Evolutionary conservation across 1,140 invertebrate genomes (phyloP).

Genomic region (Dreissena rostriformis): DNA sequence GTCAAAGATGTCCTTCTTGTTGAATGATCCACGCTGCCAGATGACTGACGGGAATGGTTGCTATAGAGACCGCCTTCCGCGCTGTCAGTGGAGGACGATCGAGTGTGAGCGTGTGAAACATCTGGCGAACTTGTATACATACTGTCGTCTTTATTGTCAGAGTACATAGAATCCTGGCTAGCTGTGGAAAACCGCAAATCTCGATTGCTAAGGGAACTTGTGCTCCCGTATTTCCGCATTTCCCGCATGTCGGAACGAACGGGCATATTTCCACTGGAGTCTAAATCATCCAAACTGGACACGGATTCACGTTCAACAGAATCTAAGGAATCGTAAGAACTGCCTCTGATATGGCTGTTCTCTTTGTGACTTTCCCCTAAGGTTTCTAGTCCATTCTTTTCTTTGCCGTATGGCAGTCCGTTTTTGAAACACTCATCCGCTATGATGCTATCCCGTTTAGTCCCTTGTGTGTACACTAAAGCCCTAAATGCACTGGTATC

Average conservation of each 20-base stretch:
- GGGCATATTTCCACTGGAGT: conserved; percentile 56
- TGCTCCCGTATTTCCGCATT: conserved; percentile 69
- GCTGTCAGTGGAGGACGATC: conserved; percentile 77
- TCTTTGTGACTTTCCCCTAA: conserved; percentile 35
- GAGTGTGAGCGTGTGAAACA: conserved; percentile 64
- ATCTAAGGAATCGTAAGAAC: conserved; percentile 74
- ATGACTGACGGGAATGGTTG: conserved; percentile 79
- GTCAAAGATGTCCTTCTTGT: conserved; percentile 64
- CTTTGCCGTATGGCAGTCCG: conserved; percentile 54
- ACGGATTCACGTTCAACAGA: conserved; percentile 71
- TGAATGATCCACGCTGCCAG: conserved; percentile 79
- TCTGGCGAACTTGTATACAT: conserved; percentile 73
- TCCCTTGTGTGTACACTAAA: conserved; percentile 68
- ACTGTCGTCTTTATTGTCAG: conserved; percentile 59
- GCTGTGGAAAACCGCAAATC: conserved; percentile 31
- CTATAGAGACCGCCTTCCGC: conserved; percentile 68
- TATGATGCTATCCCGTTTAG: conserved; percentile 62
- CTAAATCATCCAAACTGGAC: conserved; percentile 73
- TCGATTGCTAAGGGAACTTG: conserved; percentile 53
- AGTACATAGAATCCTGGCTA: conserved; percentile 48
- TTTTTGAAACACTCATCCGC: conserved; percentile 60
- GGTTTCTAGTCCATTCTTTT: not conserved
- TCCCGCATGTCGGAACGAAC: conserved; percentile 62
- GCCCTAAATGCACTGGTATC: conserved; percentile 77
- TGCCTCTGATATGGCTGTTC: conserved; percentile 66